Evolutionary conservation across 2,113 vertebrate species (phyloP), one percentile per base, ranked within the genome.

Genomic region (Phalacrocorax carbo): DNA sequence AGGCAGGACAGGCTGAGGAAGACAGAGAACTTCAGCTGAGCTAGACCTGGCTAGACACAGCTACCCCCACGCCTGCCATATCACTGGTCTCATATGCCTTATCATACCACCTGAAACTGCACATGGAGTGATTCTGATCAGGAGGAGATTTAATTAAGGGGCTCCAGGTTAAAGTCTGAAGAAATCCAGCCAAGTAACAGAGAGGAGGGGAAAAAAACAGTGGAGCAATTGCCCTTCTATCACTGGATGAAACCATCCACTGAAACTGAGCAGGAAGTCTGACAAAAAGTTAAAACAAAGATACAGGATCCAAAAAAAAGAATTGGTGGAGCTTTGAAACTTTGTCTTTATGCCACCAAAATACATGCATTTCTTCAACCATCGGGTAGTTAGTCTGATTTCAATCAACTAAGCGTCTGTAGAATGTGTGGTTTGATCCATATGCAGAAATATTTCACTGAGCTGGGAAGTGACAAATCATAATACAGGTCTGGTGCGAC

Each of bases 291-390:
- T 26, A 5, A 11, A 64, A 26, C 8, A 44, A 40, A 27, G 0
- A 32, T 8, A 52, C 3, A 36, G 16, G 3, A 61, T 16, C 4
- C 3, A 8, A 48, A 60, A 51, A 42, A 22, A 32, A 38, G 0
- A 44, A 76, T 16, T 9, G 0, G 7, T 34, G 25, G 38, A 88
- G 36, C 38, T 69, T 68, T 2, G 6, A 79, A 38, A 72, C 14
- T 34, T 84, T 55, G 51, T 7, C 22, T 60, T 30, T 52, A 40
- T 17, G 34, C 14, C 46, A 78, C 20, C 6, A 86, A 83, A 91
- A 82, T 18, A 61, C 4, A 20, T 11, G 19, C 4, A 51, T 38
- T 86, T 75, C 38, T 88, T 48, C 51, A 95, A 68, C 26, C 34
- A 51, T 75, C 32, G 21, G 17, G 16, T 84, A 93, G 57, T 65